Conservation (phyloP, 1,140 invertebrate genomes). For the Danaus plexippus region DNA sequence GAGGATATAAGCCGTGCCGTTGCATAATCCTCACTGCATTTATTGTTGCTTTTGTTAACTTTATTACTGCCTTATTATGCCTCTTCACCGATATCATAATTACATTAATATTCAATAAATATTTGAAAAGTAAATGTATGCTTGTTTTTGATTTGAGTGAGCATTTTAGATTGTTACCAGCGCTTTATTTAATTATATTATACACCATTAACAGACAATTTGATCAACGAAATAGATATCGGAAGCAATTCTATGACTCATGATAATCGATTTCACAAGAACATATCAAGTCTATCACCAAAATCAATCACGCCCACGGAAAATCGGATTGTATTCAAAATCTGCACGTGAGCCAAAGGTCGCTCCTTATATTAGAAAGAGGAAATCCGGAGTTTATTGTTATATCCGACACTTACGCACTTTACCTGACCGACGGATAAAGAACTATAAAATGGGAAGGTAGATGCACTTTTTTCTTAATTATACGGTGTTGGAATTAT, state of each 20-base stretch:
- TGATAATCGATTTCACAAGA: constrained; percentile 44
- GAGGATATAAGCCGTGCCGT: constrained; percentile 57
- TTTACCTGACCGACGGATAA: constrained; percentile 66
- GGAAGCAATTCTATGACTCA: constrained; percentile 32
- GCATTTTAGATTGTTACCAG: no score
- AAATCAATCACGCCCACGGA: constrained; percentile 68
- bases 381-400: constrained; percentile 67
- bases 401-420: constrained; percentile 54
- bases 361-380: constrained; percentile 62
- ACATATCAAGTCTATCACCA: constrained; percentile 53
- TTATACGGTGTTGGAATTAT: constrained; percentile 54
- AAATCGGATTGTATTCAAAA: constrained; percentile 57
- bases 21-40: constrained; percentile 62
- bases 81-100: no score
- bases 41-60: constrained; percentile 55
- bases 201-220: constrained; percentile 5
- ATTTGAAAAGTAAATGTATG: no score
- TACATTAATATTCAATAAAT: no score
- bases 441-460: constrained; percentile 39
- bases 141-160: no score
- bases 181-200: no score
- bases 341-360: constrained; percentile 66
- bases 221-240: constrained; percentile 18
- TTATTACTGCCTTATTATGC: constrained; percentile 11
- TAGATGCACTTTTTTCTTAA: constrained; percentile 57